Base-by-base conservation (phyloP, 2,797 vertebrate species). In the Ctenosaura bakeri region DNA sequence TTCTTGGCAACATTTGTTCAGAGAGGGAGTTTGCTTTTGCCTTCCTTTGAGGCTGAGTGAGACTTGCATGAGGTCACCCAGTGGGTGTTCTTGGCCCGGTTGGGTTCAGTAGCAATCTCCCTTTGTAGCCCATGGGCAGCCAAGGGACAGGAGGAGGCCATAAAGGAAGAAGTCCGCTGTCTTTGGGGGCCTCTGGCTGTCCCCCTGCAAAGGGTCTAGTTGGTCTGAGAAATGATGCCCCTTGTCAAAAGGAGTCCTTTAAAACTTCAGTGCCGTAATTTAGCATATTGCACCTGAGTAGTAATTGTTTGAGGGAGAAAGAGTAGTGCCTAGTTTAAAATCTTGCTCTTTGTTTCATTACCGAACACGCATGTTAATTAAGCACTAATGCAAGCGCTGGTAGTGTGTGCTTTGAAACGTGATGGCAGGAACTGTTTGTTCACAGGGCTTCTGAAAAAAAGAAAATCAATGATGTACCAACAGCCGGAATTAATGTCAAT, bases 401-500 rank as follows among this genome's bases (percentile, higher is more conserved):
- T 88, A 80, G 87, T 56, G 59, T 50, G 79, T 84, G 64, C 88
- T 88, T n/a, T 85, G 89, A 74, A 90, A 88, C 32, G 66, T 79
- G 79, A 76, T 87, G 91, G 42, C 91, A 88, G 82, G 90, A 83
- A 46, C 89, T 77, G 88, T 92, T 91, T 90, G 83, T 85, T 94
- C 82, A 10, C 78, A 91, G 86, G 90, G 88, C 90, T 92, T 90
- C 90, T 88, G n/a, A 90, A 93, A 64, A 78, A 81, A 89, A 64
- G 83, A 89, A 98, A 98, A 98, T 98, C 97, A 94, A 97, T 97
- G 96, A 96, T 95, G 95, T 97, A 97, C 97, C 94, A 96, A 97
- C 96, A 96, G 96, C 96, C 95, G 94, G 97, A 98, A 97, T 98
- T 97, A 98, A 97, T 98, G 97, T 97, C 97, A 97, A 93, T 97